Base-by-base conservation (phyloP, 37 sponge, comb jelly and placozoan species). In the Cliona cf. orientalis region DNA sequence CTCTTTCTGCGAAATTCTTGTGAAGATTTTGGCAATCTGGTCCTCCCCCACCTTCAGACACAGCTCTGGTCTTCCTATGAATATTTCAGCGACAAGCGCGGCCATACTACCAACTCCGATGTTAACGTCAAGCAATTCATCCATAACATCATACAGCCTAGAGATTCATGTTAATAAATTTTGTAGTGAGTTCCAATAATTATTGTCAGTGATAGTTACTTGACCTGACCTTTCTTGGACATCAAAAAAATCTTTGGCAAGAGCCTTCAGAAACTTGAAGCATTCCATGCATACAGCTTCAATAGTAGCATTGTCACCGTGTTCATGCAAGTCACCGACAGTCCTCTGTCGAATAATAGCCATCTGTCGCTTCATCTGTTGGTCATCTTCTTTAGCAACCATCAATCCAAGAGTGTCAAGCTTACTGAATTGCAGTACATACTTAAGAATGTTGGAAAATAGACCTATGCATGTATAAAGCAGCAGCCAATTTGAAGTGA, bases 61-160 rank as follows among this genome's bases (percentile, higher is more conserved):
- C 21, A 66, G 33, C 66, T 66, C 66, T 2, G 66, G 66, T 19
- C 66, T 36, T 31, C 66, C 66, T 4, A 36, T 66, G 66, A 66
- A 66, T 6, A 66, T 36, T 36, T 28, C 66, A 21, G 66, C 33
- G 4, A 66, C 2, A 3, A 66, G 35, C 35, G 21, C 37, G 4
- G 66, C 66, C 28, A 66, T 34, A 28, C 33, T 35, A 21, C 35
- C 4, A 2, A 66, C 35, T 35, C 19, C 66, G 19, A 66, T 3
- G 26, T 53, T 29, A 37, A 90, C 37, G 14, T 70, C 75, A 12
- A 90, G 75, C 29, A 90, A 45, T 34, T 71, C 62, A 46, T 90
- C 85, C 76, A 90, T 74, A 4, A 85, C 36, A 58, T 84, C 66
- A 34, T 66, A 66, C 66, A 66, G 32, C 37, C 66, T 66, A 21